Base-by-base conservation (phyloP, 1,140 invertebrate species). In the Sesamia nonagrioides region DNA sequence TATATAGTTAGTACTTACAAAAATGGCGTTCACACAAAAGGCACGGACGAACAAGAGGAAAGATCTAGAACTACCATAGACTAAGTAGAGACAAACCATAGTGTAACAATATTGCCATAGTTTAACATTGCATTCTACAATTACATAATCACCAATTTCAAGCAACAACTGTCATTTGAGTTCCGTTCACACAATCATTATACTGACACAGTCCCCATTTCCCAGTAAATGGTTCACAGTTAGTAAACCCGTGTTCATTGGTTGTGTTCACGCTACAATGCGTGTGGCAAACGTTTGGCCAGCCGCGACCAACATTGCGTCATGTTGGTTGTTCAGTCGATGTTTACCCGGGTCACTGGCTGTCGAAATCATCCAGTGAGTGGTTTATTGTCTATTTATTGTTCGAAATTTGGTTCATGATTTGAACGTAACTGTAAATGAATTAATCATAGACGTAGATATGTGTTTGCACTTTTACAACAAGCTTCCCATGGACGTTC, bases 191-290 rank as follows among this genome's bases (percentile, higher is more conserved):
- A 63, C n/a, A 66, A 66, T 50, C 13, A 69, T 50, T n/a, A 69
- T 18, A 13, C 42, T 27, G 42, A 66, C 37, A 66, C 9, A 15
- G 17, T 33, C 42, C 60, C 7, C 11, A n/a, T 45, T 45, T 37
- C 2, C 40, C 40, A n/a, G 40, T 68, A 50, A 69, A 48, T 15
- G 18, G 18, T n/a, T 27, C 18, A 45, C 42, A 33, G 21, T 50
- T 27, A 27, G 42, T 15, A 9, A n/a, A 21, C 18, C 17, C 40
- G 66, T 69, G 66, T 69, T 69, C 66, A 69, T 48, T 69, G 66
- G 63, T 45, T 69, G 3, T 33, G 66, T 69, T 69, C 42, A 69
- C 66, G 66, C 18, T 69, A 15, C 21, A 9, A 50, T 42, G 66
- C 18, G 66, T 48, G 66, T 69, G 63, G 42, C 66, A 27, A 69